Evolutionary conservation across 2,797 vertebrate species (phyloP).

Genomic region (Alca torda): DNA sequence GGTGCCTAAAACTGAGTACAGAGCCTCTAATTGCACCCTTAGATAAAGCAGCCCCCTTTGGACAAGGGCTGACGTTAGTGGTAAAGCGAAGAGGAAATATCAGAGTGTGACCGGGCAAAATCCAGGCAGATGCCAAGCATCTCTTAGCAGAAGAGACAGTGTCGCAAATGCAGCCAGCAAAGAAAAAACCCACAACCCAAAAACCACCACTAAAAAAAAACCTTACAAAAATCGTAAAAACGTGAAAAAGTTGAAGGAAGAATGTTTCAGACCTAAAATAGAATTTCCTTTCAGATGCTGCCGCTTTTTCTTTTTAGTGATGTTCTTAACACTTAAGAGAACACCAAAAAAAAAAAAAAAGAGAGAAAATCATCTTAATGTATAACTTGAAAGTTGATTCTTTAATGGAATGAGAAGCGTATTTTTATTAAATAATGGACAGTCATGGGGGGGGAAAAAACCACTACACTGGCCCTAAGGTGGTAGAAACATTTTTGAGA

Average conservation of each 20-base stretch:
- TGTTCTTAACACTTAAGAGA: neutral
- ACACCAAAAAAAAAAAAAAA: neutral
- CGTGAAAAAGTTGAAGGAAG: neutral
- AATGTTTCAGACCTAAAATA: neutral
- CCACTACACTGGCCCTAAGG: neutral
- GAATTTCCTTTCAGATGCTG: neutral
- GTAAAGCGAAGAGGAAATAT: neutral
- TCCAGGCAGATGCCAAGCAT: neutral
- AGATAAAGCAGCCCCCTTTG: neutral
- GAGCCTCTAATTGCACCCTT: neutral
- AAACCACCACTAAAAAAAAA: neutral
- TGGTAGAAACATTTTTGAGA: neutral
- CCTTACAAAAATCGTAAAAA: neutral
- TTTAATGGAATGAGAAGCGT: neutral
- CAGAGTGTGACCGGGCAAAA: neutral
- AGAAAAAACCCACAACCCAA: too few relatives aligned
- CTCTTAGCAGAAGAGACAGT: neutral
- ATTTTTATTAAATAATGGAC: neutral
- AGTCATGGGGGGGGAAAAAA: neutral
- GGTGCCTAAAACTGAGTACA: neutral
- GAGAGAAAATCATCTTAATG: neutral
- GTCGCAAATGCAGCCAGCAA: neutral
- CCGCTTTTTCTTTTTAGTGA: neutral
- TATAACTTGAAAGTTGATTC: neutral
- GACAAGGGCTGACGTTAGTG: neutral